Evolutionary conservation across 2,888 invertebrate genomes (phyloP).

Genomic region (Mellilla xanthometata): DNA sequence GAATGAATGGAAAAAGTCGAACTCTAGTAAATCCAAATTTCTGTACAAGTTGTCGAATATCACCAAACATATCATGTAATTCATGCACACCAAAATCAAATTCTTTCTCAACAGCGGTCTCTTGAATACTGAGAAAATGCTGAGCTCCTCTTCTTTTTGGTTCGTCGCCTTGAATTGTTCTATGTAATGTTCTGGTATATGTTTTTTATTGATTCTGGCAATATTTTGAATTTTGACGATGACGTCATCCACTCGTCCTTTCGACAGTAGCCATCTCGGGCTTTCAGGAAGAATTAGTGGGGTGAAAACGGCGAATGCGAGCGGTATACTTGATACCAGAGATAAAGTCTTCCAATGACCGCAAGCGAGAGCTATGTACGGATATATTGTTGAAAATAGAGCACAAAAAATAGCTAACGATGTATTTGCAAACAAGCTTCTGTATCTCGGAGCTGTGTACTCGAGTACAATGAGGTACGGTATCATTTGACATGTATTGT

Average conservation of each 20-base stretch:
- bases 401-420: constrained; percentile 55
- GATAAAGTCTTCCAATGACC: constrained; percentile 56
- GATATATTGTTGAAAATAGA: constrained; percentile 41
- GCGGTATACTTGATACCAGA: constrained; percentile 53
- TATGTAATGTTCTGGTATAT: constrained; percentile 46
- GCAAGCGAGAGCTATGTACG: constrained; percentile 53
- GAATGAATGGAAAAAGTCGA: constrained; percentile 56
- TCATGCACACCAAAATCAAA: constrained; percentile 48
- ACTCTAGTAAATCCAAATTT: constrained; percentile 49
- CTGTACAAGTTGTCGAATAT: constrained; percentile 55
- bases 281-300: constrained; percentile 56
- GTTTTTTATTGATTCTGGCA: constrained; percentile 50
- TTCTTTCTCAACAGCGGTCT: constrained; percentile 46
- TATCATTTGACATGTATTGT: constrained; percentile 55
- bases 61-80: constrained; percentile 48
- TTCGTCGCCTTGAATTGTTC: constrained; percentile 45
- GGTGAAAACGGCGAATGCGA: constrained; percentile 45
- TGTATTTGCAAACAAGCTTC: constrained; percentile 51
- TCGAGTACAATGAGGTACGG: constrained; percentile 54
- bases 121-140: constrained; percentile 46
- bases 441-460: constrained; percentile 57
- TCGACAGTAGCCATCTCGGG: constrained; percentile 56
- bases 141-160: constrained; percentile 34
- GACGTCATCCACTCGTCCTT: constrained; percentile 53
- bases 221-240: constrained; percentile 48